Evolutionary conservation across 2,888 invertebrate genomes (phyloP), one percentile per base, ranked within the genome.

Genomic region (Oscheius myriophilus): DNA sequence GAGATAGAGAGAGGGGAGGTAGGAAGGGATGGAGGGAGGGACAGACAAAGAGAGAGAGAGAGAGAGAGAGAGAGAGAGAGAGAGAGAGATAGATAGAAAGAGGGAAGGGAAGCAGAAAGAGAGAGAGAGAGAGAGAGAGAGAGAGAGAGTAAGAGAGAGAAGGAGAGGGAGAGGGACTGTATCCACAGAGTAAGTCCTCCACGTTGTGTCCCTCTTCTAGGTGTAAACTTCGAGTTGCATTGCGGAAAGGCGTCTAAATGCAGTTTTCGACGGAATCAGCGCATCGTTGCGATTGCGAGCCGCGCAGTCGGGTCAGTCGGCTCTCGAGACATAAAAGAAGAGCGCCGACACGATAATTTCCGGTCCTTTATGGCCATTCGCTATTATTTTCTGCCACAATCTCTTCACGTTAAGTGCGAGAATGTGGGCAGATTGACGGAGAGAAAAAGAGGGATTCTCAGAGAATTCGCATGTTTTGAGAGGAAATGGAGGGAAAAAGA

Each of bases 251-350:
- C 21, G 11, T 4, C 3, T 18, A 23, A 25, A 53, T 53, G 23
- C 14, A 53, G n/a, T 54, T 49, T 23, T 42, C n/a, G 12, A 42
- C 59, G 52, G 45, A 51, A n/a, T 1, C 16, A 7, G 14, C 18
- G 12, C n/a, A 4, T 1, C n/a, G 49, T n/a, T 14, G 23, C 9
- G 42, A 23, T n/a, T 14, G 23, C n/a, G 61, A 21, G 46, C 18
- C n/a, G 26, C 49, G 11, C 16, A 16, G n/a, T 16, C 49, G 42
- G 26, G 39, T 53, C 25, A 39, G 16, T 61, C 23, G 41, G 23
- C 25, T 39, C 52, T 14, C 14, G 21, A 14, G 53, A 63, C 25
- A 51, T 66, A 59, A 67, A 70, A 67, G 55, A 55, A 53, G 61
- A 41, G 66, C 51, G 62, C 49, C 39, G 55, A 54, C 23, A 39